These are phyloP conservation scores for Porphyrio hochstetteri DNA, from an alignment of 2,113 vertebrate genomes.

Conservation along the genomic window DNA sequence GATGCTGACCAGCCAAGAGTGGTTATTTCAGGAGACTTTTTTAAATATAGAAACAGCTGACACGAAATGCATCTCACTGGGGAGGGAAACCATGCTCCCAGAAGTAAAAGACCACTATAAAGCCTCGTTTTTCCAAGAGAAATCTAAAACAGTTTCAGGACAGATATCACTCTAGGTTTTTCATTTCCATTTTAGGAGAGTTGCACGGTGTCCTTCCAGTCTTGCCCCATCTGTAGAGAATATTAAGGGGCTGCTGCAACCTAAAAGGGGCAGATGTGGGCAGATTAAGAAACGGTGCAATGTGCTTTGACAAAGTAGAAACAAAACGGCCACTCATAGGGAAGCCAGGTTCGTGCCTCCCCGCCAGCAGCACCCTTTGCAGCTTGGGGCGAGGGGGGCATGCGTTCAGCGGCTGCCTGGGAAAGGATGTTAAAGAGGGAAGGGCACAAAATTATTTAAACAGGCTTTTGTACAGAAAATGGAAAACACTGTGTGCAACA, in stretches of 20 bases:
- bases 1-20: conserved; percentile 44
- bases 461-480: neutral
- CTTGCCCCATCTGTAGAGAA: neutral
- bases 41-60: conserved; percentile 57
- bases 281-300: neutral
- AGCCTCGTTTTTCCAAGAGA: conserved; percentile 4
- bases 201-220: neutral
- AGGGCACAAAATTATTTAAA: neutral
- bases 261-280: neutral
- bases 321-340: neutral
- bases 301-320: conserved; percentile 43
- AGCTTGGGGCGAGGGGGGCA: neutral
- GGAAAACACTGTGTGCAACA: neutral
- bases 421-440: neutral
- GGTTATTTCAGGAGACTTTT: conserved; percentile 39
- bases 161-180: neutral
- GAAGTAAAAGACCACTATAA: conserved; percentile 50
- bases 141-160: neutral
- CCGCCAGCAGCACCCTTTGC: neutral
- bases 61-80: conserved; percentile 52
- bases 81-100: conserved; percentile 48
- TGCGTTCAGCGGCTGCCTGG: neutral
- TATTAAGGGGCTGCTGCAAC: neutral
- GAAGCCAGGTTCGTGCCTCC: neutral
- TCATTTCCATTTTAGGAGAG: conserved; percentile 51